Evolutionary conservation across 2,888 invertebrate genomes (phyloP), one percentile per base, ranked within the genome.

Genomic region (Parnassius smintheus): DNA sequence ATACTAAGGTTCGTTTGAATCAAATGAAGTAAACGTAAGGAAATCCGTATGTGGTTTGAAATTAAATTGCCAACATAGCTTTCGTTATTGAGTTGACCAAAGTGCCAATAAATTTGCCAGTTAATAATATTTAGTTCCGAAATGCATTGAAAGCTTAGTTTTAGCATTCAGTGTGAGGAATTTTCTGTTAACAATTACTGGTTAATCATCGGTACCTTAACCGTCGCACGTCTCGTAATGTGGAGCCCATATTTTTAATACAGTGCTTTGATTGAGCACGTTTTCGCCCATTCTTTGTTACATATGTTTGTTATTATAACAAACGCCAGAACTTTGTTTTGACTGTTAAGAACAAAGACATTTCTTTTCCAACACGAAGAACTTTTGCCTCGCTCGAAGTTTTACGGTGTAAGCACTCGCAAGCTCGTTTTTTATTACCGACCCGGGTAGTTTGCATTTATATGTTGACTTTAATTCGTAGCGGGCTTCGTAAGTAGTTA

Each of bases 311-410:
- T 87, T 89, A 87, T 88, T 84, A 82, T 82, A 85, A 79, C 82
- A 79, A 86, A 83, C 78, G 80, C 81, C 82, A 82, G 85, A 71
- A 71, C 77, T 81, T 83, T 89, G 89, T 90, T 91, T 90, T 89
- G 90, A 85, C 89, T 88, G 77, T 75, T 70, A 74, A 83, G 86
- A 89, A 91, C 89, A 90, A 90, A 88, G 88, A 83, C 77, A 77
- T 81, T 83, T 77, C 76, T 76, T 72, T 81, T 80, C 83, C 81
- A 77, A 73, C 78, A 74, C 72, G 71, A 70, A 70, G 68, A 73
- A 78, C 75, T 80, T 80, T 77, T 75, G 78, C 76, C 77, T 76
- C 72, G 77, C 82, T 84, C 80, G 77, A 83, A 85, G 81, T 85
- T 87, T 85, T 83, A 85, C 74, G 75, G 76, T 72, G 79, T 75